Evolutionary conservation across 2,888 invertebrate genomes (phyloP), one percentile per base, ranked within the genome.

Genomic region (Chrysotoxum bicinctum): DNA sequence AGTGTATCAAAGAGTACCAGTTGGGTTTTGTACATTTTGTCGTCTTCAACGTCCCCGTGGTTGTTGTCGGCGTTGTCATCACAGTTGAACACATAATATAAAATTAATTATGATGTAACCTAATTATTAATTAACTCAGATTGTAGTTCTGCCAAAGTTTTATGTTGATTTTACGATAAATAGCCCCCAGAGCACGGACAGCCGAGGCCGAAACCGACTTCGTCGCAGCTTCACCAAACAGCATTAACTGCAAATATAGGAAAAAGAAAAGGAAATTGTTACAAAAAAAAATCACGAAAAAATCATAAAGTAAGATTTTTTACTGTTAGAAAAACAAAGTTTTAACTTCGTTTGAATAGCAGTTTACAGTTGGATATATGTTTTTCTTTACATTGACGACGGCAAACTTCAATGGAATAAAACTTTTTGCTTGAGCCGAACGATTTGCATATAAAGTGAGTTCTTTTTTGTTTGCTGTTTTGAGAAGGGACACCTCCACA

Each of bases 31-130:
- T 64, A 81, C 85, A 85, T 85, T 85, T 76, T 62, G 52, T 69
- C 45, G 43, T 72, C 43, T n/a, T 76, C 30, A 30, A 10, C 19
- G 60, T 60, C 43, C 40, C 54, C 48, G 69, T 35, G n/a, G 62
- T 69, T 43, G 23, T 48, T n/a, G 19, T 52, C 43, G 60, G 37
- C 16, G 52, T 70, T 40, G 35, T 76, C 72, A 80, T 76, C 72
- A 80, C 85, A 80, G 43, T 73, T 74, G 73, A 77, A 81, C 69
- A 77, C 85, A 85, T 85, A 81, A 85, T 85, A 81, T 62, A 64
- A 69, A 73, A 37, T 35, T 58, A 58, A 37, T 58, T 64, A 69
- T 50, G 35, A 43, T 80, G 68, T 79, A 75, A 75, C 80, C 70
- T 32, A 72, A 45, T 52, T 84, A 45, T 45, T 84, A 79, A 84